Percentiles rank a stretch among this genome's conserved stretches.
phyloP scores from a whole-genome alignment of 2,797 vertebrate genomes.

The Coracias cyanogaster region DNA sequence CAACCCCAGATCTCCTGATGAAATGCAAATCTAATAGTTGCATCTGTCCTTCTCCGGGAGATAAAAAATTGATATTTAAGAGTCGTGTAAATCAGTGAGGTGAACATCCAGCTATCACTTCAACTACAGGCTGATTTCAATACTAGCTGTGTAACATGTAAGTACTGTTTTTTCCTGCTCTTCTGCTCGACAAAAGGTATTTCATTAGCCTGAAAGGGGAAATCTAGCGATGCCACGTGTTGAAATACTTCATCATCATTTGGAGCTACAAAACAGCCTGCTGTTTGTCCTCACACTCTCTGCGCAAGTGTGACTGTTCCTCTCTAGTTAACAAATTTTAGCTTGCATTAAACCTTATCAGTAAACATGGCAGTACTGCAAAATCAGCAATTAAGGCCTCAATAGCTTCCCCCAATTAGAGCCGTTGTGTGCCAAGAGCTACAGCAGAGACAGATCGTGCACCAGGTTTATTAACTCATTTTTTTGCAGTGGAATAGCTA shows the following conservation, averaged over 20 bases:
- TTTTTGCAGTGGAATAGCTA: conserved; percentile 26
- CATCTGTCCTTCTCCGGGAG: conserved; percentile 57
- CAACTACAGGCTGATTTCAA: conserved; percentile 75
- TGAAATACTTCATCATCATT: conserved; percentile 13
- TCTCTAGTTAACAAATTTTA: conserved; percentile 62
- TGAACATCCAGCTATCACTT: conserved; percentile 63
- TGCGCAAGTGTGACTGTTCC: background rate
- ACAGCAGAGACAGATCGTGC: conserved; percentile 43
- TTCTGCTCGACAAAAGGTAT: conserved; percentile 72
- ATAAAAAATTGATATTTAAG: conserved; percentile 72
- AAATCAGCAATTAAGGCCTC: conserved; percentile 72
- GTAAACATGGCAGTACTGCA: conserved; percentile 67
- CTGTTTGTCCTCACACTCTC: conserved; percentile 40
- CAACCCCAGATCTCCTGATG: conserved; percentile 5
- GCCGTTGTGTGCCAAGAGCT: conserved; percentile 35
- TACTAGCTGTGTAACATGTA: conserved; percentile 49
- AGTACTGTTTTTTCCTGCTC: conserved; percentile 68
- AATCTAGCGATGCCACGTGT: conserved; percentile 76
- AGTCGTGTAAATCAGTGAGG: conserved; percentile 70
- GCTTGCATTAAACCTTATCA: conserved; percentile 66
- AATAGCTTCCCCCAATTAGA: conserved; percentile 65
- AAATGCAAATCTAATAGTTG: conserved; percentile 48
- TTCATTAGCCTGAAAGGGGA: conserved; percentile 72
- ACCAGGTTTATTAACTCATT: conserved; percentile 37
- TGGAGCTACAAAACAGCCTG: background rate